Evolutionary conservation across 1,140 invertebrate species (phyloP), one percentile per base, ranked within the genome.

Genomic region (Philotrypesis tridentata): DNA sequence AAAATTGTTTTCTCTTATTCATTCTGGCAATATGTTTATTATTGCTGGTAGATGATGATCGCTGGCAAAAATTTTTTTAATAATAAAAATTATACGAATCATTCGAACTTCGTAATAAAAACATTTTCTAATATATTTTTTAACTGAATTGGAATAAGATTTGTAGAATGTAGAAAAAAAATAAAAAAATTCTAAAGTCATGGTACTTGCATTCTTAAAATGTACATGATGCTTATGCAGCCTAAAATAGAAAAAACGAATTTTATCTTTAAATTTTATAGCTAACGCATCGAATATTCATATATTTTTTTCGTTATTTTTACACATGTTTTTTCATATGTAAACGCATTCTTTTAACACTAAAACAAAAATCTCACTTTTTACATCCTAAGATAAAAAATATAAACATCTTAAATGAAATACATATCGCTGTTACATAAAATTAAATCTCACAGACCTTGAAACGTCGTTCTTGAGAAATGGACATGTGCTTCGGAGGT

Each of bases 381-480:
- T 68, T 75, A 81, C 72, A 81, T 40, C 29, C 8, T 23, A n/a
- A n/a, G n/a, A 75, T 73, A 37, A 11, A 72, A 68, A 72, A 72
- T 8, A 25, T 61, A 60, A 68, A 77, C 40, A n/a, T 72, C 11
- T 23, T 29, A 29, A 43, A 0, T 12, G 11, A 5, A 33, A 7
- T 27, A 0, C 9, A 43, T 23, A 11, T 23, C 3, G 6, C 3
- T 40, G 68, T 87, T 81, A 86, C 33, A 88, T 80, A 31, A 89
- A 79, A 68, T 89, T 85, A 79, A 91, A 92, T 72, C 87, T 85
- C 29, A 92, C 90, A 7, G 83, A 86, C 72, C 90, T 91, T 7
- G 80, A 65, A 7, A n/a, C 68, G n/a, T 73, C 85, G 29, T 72
- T 86, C 82, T 85, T 89, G 6, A 83, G 67, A 84, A 84, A 82